A percentile compares a stretch with the other conserved stretches of the same genome.
Evolutionary conservation across 1,140 invertebrate species (phyloP).

Genomic region (Acromyrmex heyeri): DNA sequence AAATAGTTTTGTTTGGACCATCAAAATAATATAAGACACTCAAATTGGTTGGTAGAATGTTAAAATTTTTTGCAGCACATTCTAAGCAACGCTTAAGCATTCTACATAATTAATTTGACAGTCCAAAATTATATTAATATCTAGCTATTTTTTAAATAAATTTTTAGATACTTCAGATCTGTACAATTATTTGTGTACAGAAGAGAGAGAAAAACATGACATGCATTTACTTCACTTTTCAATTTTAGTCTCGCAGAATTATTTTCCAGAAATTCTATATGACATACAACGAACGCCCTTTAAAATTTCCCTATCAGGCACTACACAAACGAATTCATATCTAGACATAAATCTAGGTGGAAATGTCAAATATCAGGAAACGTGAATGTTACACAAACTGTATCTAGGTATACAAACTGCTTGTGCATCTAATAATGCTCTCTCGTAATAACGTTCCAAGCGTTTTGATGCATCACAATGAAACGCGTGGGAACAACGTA

Average conservation of each 20-base stretch:
- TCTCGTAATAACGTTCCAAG: background rate
- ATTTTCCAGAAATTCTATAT: background rate
- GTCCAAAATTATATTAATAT: too few relatives aligned
- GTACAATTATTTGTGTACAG: too few relatives aligned
- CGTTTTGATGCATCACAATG: slow-evolving; percentile 24
- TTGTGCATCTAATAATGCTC: background rate
- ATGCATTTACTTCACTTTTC: background rate
- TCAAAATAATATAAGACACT: too few relatives aligned
- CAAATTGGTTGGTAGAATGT: too few relatives aligned
- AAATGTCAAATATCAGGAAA: slow-evolving; percentile 28
- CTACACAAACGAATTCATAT: background rate
- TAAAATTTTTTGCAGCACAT: too few relatives aligned
- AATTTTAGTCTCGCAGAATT: background rate
- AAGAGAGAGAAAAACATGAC: background rate
- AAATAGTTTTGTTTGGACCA: too few relatives aligned
- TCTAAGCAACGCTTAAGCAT: too few relatives aligned
- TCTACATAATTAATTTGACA: too few relatives aligned
- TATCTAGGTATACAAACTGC: background rate
- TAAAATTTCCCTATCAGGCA: background rate
- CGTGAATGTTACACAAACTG: background rate
- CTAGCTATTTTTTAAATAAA: too few relatives aligned
- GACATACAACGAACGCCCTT: background rate
- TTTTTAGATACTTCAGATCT: too few relatives aligned
- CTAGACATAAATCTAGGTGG: background rate
- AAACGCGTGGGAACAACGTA: slow-evolving; percentile 26